Evolutionary conservation across 2,888 invertebrate species (phyloP).

Genomic region (Meghimatium bilineatum): DNA sequence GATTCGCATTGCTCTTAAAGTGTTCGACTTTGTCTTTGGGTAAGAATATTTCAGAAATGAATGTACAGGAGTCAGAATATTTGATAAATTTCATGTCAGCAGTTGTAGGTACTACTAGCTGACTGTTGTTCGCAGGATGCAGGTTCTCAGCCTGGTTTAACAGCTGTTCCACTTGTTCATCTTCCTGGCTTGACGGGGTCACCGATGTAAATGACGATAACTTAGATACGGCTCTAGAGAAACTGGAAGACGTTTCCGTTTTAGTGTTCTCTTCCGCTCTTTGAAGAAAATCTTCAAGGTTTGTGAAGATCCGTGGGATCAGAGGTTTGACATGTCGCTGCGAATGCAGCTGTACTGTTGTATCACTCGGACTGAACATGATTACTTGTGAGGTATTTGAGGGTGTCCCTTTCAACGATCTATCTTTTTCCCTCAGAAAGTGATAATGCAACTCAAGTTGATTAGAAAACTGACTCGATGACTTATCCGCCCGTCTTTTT

Average conservation of each 20-base stretch:
- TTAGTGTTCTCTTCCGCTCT: conserved; percentile 5
- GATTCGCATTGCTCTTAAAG: background rate
- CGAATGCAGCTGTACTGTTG: background rate
- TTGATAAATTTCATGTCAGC: too few species aligned
- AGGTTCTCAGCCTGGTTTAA: too few species aligned
- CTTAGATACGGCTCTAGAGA: conserved; percentile 20
- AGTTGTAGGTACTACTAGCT: background rate
- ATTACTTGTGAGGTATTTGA: conserved; percentile 20
- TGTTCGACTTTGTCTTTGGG: background rate
- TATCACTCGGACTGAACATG: background rate
- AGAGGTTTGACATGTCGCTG: background rate
- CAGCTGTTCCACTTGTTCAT: background rate
- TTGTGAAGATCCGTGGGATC: background rate
- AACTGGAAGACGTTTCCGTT: background rate
- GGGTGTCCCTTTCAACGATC: background rate
- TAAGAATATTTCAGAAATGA: background rate
- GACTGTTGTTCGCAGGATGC: background rate
- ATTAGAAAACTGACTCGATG: background rate
- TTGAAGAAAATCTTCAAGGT: conserved; percentile 34
- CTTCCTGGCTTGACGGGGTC: conserved; percentile 25
- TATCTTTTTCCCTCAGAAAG: conserved; percentile 7
- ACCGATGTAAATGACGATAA: conserved; percentile 18
- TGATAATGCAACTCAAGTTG: conserved; percentile 19
- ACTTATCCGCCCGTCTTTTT: background rate
- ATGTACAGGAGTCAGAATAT: background rate